phyloP scores from a whole-genome alignment of 2,888 invertebrate species.

The Drosophila ustulata region DNA sequence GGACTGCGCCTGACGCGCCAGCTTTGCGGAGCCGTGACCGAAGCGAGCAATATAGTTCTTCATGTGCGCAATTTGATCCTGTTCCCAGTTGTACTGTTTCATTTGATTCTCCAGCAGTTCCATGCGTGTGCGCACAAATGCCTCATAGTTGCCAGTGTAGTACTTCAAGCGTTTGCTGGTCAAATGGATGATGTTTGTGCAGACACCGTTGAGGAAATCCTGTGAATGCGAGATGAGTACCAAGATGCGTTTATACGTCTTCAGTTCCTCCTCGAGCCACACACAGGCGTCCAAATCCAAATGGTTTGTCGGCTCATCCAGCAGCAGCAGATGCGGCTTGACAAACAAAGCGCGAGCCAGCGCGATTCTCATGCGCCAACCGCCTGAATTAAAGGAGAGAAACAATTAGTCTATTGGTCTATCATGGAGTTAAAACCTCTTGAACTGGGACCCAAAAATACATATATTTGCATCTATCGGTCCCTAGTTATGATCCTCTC shows the following conservation, averaged over 20 bases:
- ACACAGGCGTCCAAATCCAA: slow-evolving; percentile 99
- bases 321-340: slow-evolving; percentile 97
- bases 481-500: background rate
- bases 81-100: slow-evolving; percentile 99
- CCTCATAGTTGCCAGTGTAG: slow-evolving; percentile 98
- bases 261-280: slow-evolving; percentile 99
- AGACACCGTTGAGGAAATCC: slow-evolving; percentile 99
- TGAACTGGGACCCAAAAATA: no score
- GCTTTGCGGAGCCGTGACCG: slow-evolving; percentile 99
- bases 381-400: slow-evolving; percentile 86
- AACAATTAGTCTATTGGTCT: background rate
- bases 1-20: slow-evolving; percentile 99
- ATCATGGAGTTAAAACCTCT: background rate
- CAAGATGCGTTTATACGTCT: slow-evolving; percentile 97
- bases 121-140: slow-evolving; percentile 96
- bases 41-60: slow-evolving; percentile 99
- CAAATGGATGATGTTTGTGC: slow-evolving; percentile 98
- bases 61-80: slow-evolving; percentile 99
- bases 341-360: slow-evolving; percentile 98
- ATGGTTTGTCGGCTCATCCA: slow-evolving; percentile 99
- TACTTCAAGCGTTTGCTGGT: slow-evolving; percentile 96
- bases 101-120: slow-evolving; percentile 99
- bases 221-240: slow-evolving; percentile 99
- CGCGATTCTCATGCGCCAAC: slow-evolving; percentile 99
- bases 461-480: no score